Evolutionary conservation across 2,888 invertebrate species (phyloP), one percentile per base, ranked within the genome.

Genomic region (Drosophila pseudotalamancana): DNA sequence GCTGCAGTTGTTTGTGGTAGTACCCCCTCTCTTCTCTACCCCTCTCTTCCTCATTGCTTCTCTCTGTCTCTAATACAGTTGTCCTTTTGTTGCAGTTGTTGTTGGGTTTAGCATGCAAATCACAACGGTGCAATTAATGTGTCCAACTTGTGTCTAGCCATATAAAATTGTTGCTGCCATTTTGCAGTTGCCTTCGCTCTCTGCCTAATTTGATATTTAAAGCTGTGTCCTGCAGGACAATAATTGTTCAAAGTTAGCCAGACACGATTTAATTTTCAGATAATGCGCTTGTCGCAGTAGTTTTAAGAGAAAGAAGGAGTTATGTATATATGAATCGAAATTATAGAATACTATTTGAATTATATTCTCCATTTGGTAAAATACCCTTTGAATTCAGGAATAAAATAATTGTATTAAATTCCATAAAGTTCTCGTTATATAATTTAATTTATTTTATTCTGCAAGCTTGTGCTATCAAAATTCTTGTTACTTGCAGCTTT

Each of bases 41-140:
- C 48, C 56, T 48, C 48, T 32, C n/a, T 21, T 21, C 37, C 40
- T 29, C 21, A 21, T 11, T 16, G 11, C 35, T 25, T n/a, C n/a
- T n/a, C n/a, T n/a, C n/a, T n/a, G n/a, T n/a, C 18, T 40, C 35
- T 29, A 8, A 37, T 25, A 14, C 37, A 19, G 60, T 59, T 45
- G 60, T 35, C 14, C n/a, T 25, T 25, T 35, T 43, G 23, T 25
- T 25, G 25, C 9, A 9, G 35, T 11, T 49, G 12, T 42, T 48
- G 40, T 6, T 50, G 42, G 3, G 39, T 31, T 59, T 35, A 45
- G 34, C 56, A 66, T 76, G 77, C 77, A 81, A 81, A 80, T 87
- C 80, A 73, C 80, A 70, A 55, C 18, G 80, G 87, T 48, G 77
- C 84, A 70, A 87, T 81, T 87, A 84, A 87, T 63, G 59, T 65